Base-by-base conservation (phyloP, 2,888 invertebrate genomes). In the Subacronicta megacephala region DNA sequence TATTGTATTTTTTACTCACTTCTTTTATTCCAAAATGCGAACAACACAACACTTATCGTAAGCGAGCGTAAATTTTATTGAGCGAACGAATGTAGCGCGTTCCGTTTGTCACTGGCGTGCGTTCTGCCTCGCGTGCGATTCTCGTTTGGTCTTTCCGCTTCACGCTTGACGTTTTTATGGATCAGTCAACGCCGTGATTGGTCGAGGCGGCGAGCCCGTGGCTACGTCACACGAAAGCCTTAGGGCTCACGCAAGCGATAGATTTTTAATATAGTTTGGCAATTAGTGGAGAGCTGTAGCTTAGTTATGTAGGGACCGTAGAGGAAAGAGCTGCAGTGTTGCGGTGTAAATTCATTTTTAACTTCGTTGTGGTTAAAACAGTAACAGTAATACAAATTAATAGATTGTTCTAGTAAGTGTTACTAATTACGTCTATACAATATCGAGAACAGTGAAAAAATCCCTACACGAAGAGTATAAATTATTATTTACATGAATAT, bases 191-290 rank as follows among this genome's bases (percentile, higher is more conserved):
- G 76, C 72, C 47, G 71, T 78, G 65, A 91, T 92, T 91, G 92
- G 90, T 56, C 56, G 75, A 55, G 53, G 60, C 82, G 88, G 79
- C 90, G 90, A 87, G 90, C 90, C 69, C 89, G 70, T 69, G 85
- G 89, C 78, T 84, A 90, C 89, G 90, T 88, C 89, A 90, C 80
- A 49, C 74, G 82, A 89, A 90, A 90, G 90, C 90, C 89, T 87
- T 69, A 69, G 65, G 69, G 63, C 66, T 62, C 67, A 67, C 72
- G 52, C 68, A 75, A 71, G 75, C 57, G 64, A 77, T 80, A 82
- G 80, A 79, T 83, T 83, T 77, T 62, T 62, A 62, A 37, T 52
- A 67, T 33, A 47, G 47, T 66, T 62, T 57, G 56, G 64, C 56
- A 63, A 65, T 69, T 60, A 57, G 15, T 23, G 29, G 12, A 10